phyloP scores from a whole-genome alignment of 2,888 invertebrate species.

The Crepidodera aurea region DNA sequence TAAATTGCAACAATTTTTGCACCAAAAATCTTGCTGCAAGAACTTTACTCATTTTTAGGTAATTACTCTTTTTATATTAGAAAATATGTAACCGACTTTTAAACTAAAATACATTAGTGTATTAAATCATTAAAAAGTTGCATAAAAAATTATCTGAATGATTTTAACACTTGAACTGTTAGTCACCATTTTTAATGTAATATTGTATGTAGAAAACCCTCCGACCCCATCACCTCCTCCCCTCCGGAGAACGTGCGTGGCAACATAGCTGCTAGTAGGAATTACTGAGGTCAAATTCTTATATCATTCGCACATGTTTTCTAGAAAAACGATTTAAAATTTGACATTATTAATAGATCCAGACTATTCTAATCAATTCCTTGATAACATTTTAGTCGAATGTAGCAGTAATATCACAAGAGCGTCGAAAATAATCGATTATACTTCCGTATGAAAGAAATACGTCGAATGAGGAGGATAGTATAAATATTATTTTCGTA shows the following conservation, averaged over 20 bases:
- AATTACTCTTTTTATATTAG: not conserved
- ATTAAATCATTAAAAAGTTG: not conserved
- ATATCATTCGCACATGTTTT: not conserved
- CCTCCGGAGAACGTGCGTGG: slow-evolving; percentile 16
- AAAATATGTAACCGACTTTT: not conserved
- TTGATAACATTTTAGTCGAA: not conserved
- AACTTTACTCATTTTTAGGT: not conserved
- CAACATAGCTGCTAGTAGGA: slow-evolving; percentile 17
- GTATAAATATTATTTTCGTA: too few relatives aligned
- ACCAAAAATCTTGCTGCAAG: not conserved
- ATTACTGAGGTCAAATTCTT: slow-evolving; percentile 21
- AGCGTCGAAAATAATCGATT: too few relatives aligned
- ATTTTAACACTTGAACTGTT: not conserved
- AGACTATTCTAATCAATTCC: slow-evolving; percentile 5
- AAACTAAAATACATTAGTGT: not conserved
- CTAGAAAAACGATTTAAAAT: not conserved
- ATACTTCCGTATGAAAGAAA: too few relatives aligned
- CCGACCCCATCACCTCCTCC: too few relatives aligned
- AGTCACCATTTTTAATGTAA: not conserved
- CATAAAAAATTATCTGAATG: slow-evolving; percentile 6
- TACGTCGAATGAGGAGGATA: too few relatives aligned
- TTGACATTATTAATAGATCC: not conserved
- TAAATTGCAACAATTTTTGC: slow-evolving; percentile 1
- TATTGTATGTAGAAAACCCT: not conserved
- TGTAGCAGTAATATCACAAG: too few relatives aligned